phyloP scores from a whole-genome alignment of 2,888 invertebrate species.

The Chymomyza caudatula region DNA sequence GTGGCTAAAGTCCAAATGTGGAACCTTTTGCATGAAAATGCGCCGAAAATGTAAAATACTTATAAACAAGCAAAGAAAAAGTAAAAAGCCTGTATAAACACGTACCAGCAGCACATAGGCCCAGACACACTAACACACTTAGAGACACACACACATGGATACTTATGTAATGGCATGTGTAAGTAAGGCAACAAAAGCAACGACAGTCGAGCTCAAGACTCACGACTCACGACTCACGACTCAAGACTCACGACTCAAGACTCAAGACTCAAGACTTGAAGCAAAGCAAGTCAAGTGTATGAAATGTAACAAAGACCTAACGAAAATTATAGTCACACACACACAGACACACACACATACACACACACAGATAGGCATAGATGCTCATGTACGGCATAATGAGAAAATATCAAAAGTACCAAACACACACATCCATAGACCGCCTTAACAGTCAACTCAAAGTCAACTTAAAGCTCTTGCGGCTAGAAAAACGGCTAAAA shows the following conservation, averaged over 20 bases:
- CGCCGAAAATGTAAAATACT: constrained; percentile 14
- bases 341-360: constrained; percentile 19
- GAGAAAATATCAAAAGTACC: constrained; percentile 41
- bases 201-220: constrained; percentile 8
- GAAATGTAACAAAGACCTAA: constrained; percentile 69
- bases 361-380: constrained; percentile 20
- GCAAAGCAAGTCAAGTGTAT: constrained; percentile 65
- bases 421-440: background rate
- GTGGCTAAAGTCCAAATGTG: constrained; percentile 1
- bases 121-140: constrained; percentile 13
- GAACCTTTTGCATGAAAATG: constrained; percentile 29
- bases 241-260: background rate
- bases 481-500: constrained; percentile 45
- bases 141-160: background rate
- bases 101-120: background rate
- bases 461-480: constrained; percentile 64
- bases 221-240: background rate
- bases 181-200: constrained; percentile 45
- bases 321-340: constrained; percentile 52
- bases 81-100: background rate
- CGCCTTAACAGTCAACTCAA: constrained; percentile 31
- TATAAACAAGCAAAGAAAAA: background rate
- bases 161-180: constrained; percentile 33
- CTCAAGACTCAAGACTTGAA: constrained; percentile 35
- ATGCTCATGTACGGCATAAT: constrained; percentile 53